Evolutionary conservation across 2,888 invertebrate genomes (phyloP), one percentile per base, ranked within the genome.

Genomic region (Cheiracanthium punctorium): DNA sequence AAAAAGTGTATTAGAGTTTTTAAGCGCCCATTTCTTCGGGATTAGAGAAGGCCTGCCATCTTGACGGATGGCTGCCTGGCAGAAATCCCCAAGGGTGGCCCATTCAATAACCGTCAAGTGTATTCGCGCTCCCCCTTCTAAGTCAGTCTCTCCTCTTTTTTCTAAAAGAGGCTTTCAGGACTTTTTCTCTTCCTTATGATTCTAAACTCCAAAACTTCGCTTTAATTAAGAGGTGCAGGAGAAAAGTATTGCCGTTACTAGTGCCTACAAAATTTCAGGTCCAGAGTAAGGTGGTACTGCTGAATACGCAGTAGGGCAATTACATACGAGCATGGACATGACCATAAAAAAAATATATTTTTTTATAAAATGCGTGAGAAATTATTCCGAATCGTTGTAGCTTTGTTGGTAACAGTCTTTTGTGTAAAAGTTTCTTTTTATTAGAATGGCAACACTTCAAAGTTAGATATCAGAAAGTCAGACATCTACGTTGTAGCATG

Each of bases 41-140:
- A 82, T 82, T 82, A 82, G 69, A 52, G 43, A 48, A 17, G n/a
- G 29, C 32, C 41, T 28, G 74, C 52, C 71, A 80, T 80, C 37
- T 80, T 71, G 80, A 73, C 72, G 70, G 80, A 29, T 71, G 75
- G 71, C n/a, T 33, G 41, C 52, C 58, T 29, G 41, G 37, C 17
- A 43, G 80, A 65, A 72, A 77, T 70, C 71, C 65, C 43, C 64
- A 37, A 33, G 67, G 81, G 41, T 67, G 48, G 73, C 67, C 52
- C 74, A 73, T 69, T 81, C 81, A 81, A 81, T 81, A 81, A 74
- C 74, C 79, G 80, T 80, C 81, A 81, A 81, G 81, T 81, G 48
- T 20, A 28, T 43, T 64, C 73, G 10, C 67, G 43, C 67, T 37
- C 17, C 30, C 67, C 43, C 28, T n/a, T 8, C 37, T 17, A 33